phyloP scores from a whole-genome alignment of 2,797 vertebrate genomes.

The Eulemur rubriventer region DNA sequence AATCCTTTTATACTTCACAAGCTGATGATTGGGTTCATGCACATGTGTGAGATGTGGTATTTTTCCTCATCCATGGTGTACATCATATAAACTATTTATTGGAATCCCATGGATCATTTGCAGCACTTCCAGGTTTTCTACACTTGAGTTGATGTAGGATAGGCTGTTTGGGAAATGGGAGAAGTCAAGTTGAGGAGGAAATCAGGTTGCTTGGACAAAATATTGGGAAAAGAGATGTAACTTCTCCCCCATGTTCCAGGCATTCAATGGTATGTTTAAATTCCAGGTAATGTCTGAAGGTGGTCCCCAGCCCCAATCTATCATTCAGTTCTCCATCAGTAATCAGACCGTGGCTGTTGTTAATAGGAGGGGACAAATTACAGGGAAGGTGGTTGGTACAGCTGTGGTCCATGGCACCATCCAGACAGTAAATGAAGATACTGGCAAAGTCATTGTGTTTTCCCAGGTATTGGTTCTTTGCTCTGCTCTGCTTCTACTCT shows the following conservation, averaged over 20 bases:
- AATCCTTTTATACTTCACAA: neutral
- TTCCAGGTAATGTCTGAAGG: slow-evolving; percentile 84
- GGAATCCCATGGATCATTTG: neutral
- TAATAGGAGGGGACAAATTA: slow-evolving; percentile 78
- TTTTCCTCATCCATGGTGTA: neutral
- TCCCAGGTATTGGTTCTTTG: slow-evolving; percentile 76
- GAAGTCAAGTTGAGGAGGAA: neutral
- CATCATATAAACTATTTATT: neutral
- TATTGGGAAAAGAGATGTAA: neutral
- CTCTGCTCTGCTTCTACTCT: neutral
- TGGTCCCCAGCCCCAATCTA: slow-evolving; percentile 83
- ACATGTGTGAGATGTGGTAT: neutral
- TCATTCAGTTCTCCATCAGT: slow-evolving; percentile 80
- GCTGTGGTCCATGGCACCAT: slow-evolving; percentile 79
- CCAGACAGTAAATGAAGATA: slow-evolving; percentile 82
- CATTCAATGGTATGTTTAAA: neutral
- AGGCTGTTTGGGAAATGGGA: neutral
- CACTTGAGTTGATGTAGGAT: neutral
- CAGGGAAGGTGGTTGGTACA: slow-evolving; percentile 72
- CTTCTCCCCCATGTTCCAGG: neutral
- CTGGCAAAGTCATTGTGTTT: slow-evolving; percentile 80
- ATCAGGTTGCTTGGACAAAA: neutral
- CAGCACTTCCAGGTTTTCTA: neutral
- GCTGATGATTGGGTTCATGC: no score
- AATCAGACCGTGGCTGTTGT: slow-evolving; percentile 80